A percentile compares a stretch with the other conserved stretches of the same genome.
Conservation (phyloP, 1,140 invertebrate species). For the Lordiphosa clarofinis region DNA sequence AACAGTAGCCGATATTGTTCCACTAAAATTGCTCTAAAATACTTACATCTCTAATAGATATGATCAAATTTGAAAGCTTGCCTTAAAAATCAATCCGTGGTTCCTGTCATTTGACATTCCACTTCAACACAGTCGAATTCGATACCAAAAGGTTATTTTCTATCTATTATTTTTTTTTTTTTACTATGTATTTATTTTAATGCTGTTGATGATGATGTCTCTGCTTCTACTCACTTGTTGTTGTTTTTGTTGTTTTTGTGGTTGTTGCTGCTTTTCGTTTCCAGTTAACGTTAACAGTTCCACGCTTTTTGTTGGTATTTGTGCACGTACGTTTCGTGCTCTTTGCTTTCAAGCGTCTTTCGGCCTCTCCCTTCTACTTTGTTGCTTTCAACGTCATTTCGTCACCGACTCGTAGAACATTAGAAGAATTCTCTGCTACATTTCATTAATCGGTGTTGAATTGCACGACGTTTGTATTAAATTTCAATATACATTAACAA, state of each 20-base stretch:
- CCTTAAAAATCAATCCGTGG: too few species aligned
- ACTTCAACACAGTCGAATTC: too few species aligned
- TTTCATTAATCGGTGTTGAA: constrained; percentile 1
- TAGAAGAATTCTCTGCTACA: constrained; percentile 21
- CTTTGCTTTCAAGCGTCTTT: constrained; percentile 24
- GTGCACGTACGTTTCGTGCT: constrained; percentile 22
- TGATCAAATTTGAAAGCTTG: too few species aligned
- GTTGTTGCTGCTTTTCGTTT: constrained; percentile 40
- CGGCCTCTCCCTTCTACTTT: constrained; percentile 16
- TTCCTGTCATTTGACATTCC: too few species aligned
- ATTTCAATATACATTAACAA: not conserved
- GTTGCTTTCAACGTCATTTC: constrained; percentile 45
- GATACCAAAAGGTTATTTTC: too few species aligned
- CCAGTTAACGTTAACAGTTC: constrained; percentile 36
- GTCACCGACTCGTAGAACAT: constrained; percentile 34
- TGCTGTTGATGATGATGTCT: constrained; percentile 4
- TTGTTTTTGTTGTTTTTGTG: constrained; percentile 15
- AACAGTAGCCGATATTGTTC: too few species aligned
- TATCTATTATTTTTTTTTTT: too few species aligned
- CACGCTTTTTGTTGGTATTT: constrained; percentile 14
- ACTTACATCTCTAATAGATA: too few species aligned
- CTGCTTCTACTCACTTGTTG: constrained; percentile 28
- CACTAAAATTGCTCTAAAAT: too few species aligned
- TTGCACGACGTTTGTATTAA: not conserved
- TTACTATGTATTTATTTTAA: constrained; percentile 1